A percentile compares a stretch with the other conserved stretches of the same genome.
phyloP scores from a whole-genome alignment of 2,113 vertebrate genomes.

The Madoqua kirkii region DNA sequence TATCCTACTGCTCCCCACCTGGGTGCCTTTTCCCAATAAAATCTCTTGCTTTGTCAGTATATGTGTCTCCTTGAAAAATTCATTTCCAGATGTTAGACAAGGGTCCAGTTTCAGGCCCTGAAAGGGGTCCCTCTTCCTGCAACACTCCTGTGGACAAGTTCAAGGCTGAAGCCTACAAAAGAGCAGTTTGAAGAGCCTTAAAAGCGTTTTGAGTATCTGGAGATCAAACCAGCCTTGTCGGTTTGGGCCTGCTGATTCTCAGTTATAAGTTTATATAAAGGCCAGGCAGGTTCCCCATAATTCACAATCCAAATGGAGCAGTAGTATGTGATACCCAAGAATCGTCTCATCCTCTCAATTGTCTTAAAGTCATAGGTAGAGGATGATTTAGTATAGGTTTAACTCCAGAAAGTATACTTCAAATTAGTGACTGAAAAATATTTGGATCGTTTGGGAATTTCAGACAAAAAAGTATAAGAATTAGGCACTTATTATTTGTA shows the following conservation, averaged over 20 bases:
- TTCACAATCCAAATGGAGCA: neutral
- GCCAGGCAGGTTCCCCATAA: neutral
- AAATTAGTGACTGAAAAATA: too few relatives aligned
- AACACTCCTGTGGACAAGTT: neutral
- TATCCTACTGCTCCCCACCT: too few relatives aligned
- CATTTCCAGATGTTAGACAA: too few relatives aligned
- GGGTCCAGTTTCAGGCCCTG: too few relatives aligned
- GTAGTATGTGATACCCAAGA: neutral
- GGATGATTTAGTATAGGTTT: neutral
- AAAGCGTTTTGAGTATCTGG: neutral
- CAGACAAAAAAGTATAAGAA: too few relatives aligned
- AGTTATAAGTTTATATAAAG: neutral
- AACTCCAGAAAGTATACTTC: neutral
- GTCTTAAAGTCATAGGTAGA: neutral
- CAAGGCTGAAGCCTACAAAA: neutral
- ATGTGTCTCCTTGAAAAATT: too few relatives aligned
- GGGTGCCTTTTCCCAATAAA: too few relatives aligned
- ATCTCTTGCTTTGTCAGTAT: too few relatives aligned
- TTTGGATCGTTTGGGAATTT: too few relatives aligned
- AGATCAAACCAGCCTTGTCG: neutral
- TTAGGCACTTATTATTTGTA: too few relatives aligned
- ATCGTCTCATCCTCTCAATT: neutral
- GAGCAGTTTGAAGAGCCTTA: neutral
- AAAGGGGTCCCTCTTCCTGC: too few relatives aligned
- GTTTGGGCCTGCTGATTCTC: neutral